Evolutionary conservation across 2,797 vertebrate species (phyloP), one percentile per base, ranked within the genome.

Genomic region (Myotis vivesi): DNA sequence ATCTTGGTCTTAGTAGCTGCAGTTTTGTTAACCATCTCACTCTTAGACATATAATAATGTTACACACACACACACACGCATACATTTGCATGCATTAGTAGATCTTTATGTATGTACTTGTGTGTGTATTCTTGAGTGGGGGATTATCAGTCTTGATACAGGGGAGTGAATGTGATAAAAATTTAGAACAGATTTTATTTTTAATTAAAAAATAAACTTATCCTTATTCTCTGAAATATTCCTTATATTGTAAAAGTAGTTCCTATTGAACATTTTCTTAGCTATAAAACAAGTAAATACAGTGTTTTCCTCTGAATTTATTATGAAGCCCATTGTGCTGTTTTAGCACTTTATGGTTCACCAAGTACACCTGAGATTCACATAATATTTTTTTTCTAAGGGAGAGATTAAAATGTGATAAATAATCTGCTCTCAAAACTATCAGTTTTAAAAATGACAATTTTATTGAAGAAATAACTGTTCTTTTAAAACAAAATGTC

Each of bases 401-500:
- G 23, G 53, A 92, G 90, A 89, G 36, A 93, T 68, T 77, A 84
- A 85, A 80, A 92, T 57, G 57, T 96, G 83, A 55, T 91, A 91
- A 72, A n/a, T 72, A 33, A 69, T 88, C 33, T 93, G 23, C 33
- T 83, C 84, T 91, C 62, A 75, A 36, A 46, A 87, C 85, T 28
- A 38, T 81, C 11, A 38, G 7, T 62, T 96, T 96, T 93, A 30
- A 95, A 87, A 95, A 55, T 91, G 86, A 59, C 55, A 22, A 53
- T 87, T 44, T 89, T 94, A 71, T 81, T 77, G 41, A 49, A 79
- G 69, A 81, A 94, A 79, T 93, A 15, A 41, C 23, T 76, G 53
- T 76, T 8, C 19, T 33, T 88, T 95, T 80, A 84, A 83, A 93
- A 79, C 19, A 87, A 85, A 85, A 86, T 68, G 22, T 69, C 17